Base-by-base conservation (phyloP, 2,113 vertebrate genomes). In the Globicephala melas region DNA sequence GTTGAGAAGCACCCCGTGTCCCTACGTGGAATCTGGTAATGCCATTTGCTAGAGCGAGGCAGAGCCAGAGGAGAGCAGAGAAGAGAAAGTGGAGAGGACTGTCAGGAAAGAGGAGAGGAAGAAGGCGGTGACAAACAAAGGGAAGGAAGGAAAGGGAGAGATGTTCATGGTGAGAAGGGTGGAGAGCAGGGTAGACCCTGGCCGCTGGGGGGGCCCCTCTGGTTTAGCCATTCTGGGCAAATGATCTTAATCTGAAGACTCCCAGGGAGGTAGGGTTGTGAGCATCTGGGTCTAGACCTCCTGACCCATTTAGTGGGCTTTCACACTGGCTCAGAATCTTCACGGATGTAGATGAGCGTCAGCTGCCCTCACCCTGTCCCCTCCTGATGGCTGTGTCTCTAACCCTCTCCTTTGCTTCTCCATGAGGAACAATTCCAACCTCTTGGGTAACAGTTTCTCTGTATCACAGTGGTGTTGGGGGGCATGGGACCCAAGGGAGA, bases 361-460 rank as follows among this genome's bases (percentile, higher is more conserved):
- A 33, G 47, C 17, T 6, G 81, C 36, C 63, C 63, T 53, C 41
- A 47, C 20, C 25, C 15, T n/a, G 31, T n/a, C n/a, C 1, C 0
- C 23, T 60, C 21, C 73, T 13, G 8, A 13, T 23, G 76, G 8
- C 71, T 8, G 2, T 17, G 2, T 60, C 3, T 1, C 44, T 25
- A 26, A 8, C 17, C 23, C 5, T 84, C 36, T 9, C 55, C 25
- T 33, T 3, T 1, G 36, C 58, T 47, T 81, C 44, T 63, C 23
- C 23, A 2, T 0, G 1, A 33, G 44, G 70, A 65, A 5, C 5
- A 53, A 18, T 17, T 41, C 55, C 21, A 36, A n/a, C 9, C 36
- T 62, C 60, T 7, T 14, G 38, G 36, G 15, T 28, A 85, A 25
- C 36, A 50, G 55, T 36, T 36, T 89, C 70, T 93, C 76, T 38